Evolutionary conservation across 2,797 vertebrate species (phyloP), one percentile per base, ranked within the genome.

Genomic region (Lithobates pipiens): DNA sequence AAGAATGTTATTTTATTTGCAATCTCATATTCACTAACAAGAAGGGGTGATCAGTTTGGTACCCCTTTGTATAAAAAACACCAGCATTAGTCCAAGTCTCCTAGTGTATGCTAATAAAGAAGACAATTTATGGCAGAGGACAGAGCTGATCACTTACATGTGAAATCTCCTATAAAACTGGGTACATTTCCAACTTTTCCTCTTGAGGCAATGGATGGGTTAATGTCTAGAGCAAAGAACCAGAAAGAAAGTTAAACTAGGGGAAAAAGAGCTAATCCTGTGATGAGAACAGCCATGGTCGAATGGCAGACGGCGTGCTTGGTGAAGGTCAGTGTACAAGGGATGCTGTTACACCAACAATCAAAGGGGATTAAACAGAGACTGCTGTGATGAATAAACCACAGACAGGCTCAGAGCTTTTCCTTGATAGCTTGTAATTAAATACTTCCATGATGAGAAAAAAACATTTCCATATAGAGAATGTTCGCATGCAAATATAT

Each of bases 261-360:
- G 71, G 46, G 69, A 36, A 86, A 71, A 57, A 86, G 74, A 82
- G 79, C 79, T 82, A 77, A 82, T 86, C 85, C 77, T 50, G 82
- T 77, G 85, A 77, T 82, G 85, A 82, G 68, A 82, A 73, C 27
- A 86, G 74, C 71, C 63, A 68, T 34, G 70, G 70, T 73, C 80
- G 73, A 74, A 70, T 68, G 57, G 57, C 39, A 80, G 83, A 80
- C 70, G 74, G 69, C 36, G 54, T 85, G 76, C 68, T 79, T 77
- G 2, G 70, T 85, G 70, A 85, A 85, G 76, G 76, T 85, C 83
- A 85, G 54, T 63, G 76, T 85, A 85, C 68, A 65, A 79, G 77
- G 69, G 77, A 85, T 85, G 83, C 70, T 73, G 69, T 85, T 80
- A 85, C 77, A 80, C 27, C 44, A 67, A 85, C 70, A 85, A 85